Evolutionary conservation across 2,888 invertebrate species (phyloP), one percentile per base, ranked within the genome.

Genomic region (Campopleginae sp.): DNA sequence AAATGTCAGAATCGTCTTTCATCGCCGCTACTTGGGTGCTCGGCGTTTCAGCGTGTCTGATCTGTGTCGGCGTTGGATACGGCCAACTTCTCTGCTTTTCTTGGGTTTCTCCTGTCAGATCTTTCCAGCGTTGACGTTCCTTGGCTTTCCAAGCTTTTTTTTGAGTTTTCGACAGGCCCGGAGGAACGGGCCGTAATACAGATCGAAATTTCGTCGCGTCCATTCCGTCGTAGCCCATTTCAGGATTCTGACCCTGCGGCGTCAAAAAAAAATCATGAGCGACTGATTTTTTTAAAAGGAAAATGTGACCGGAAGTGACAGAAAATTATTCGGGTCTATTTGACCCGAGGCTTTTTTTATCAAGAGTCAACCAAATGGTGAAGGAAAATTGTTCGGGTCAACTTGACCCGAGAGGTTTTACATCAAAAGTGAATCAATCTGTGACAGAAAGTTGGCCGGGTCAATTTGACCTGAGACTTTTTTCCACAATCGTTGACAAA

Each of bases 171-270:
- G 79, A 79, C 27, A 85, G 61, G 10, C 82, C 82, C 14, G 85
- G 76, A 12, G 85, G 85, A 38, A 38, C 8, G 1, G 63, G 23
- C n/a, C 82, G 33, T 10, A 80, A 8, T 2, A 79, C 44, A 0
- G 71, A 6, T 17, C 54, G 76, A 61, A 85, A 85, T 68, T 82
- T 85, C 3, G 82, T 78, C 2, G 19, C 31, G 12, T 85, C 82
- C 63, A 61, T 46, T 2, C 75, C 48, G 42, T 85, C 79, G 44
- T 85, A 85, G 7, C 79, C 75, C 0, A 14, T 31, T 14, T 82
- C 85, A 4, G 79, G 71, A 71, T 79, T 66, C 5, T 38, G 14
- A 0, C 76, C 82, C 85, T 85, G 33, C 8, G 8, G n/a, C 3
- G 8, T 5, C 19, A 23, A 38, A 17, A 65, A 51, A 51, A 19